These are phyloP conservation scores for Drosophila pruinosa DNA, from an alignment of 1,140 invertebrate genomes.

Conservation along the genomic window DNA sequence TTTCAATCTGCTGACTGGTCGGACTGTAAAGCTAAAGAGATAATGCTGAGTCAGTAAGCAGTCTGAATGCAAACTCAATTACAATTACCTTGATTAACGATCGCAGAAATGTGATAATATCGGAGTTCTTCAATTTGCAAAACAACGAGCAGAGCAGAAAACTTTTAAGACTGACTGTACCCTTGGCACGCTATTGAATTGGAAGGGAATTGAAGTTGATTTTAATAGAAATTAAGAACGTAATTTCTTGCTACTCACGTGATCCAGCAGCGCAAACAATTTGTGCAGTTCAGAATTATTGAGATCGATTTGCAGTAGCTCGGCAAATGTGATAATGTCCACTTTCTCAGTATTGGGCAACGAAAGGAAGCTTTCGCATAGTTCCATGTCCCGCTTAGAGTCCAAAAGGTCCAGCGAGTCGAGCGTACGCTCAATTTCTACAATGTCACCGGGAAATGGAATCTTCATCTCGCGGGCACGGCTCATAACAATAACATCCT, in stretches of 20 bases:
- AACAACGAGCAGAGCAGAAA: conserved; percentile 74
- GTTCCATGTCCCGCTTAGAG: conserved; percentile 50
- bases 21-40: conserved; percentile 60
- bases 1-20: conserved; percentile 55
- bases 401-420: conserved; percentile 84
- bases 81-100: conserved; percentile 52
- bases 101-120: conserved; percentile 70
- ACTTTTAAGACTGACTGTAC: conserved; percentile 70
- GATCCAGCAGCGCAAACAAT: conserved; percentile 70
- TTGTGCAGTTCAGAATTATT: conserved; percentile 63
- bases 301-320: conserved; percentile 63
- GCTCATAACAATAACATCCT: conserved; percentile 93
- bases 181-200: conserved; percentile 54
- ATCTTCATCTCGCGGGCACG: conserved; percentile 92
- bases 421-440: conserved; percentile 91
- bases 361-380: conserved; percentile 50
- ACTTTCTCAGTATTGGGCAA: conserved; percentile 60
- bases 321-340: conserved; percentile 70
- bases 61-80: neutral
- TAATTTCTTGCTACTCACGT: conserved; percentile 41
- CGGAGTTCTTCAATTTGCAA: conserved; percentile 65
- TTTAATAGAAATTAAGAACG: neutral
- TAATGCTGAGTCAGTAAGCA: too few species aligned
- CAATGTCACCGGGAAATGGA: conserved; percentile 88
- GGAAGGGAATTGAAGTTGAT: neutral